Conservation (phyloP, 2,888 invertebrate genomes). For the Chloroclysta siterata region DNA sequence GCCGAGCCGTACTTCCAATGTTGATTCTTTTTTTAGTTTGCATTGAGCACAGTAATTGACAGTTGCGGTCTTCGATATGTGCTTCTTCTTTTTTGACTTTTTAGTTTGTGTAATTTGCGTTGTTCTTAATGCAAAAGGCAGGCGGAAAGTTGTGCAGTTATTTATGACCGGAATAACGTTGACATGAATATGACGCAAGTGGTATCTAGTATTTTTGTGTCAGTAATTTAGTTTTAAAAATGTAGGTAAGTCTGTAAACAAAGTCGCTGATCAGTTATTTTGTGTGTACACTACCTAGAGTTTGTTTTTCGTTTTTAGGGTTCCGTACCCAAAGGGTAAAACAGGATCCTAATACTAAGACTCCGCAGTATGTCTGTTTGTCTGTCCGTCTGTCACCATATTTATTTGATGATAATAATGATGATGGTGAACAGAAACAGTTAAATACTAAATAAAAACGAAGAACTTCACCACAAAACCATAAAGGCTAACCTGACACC, state of each 20-base stretch:
- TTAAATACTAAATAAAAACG: no score
- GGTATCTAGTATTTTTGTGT: conserved; percentile 2
- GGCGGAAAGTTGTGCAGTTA: conserved; percentile 23
- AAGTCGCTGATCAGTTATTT: no score
- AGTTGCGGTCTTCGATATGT: conserved; percentile 27
- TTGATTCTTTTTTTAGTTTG: conserved; percentile 20
- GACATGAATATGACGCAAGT: conserved; percentile 15
- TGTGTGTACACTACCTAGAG: no score
- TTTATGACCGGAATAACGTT: conserved; percentile 22
- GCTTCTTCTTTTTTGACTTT: conserved; percentile 10
- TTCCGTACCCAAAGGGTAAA: no score
- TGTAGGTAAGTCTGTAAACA: no score
- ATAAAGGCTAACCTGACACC: background rate
- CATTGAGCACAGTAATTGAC: conserved; percentile 32
- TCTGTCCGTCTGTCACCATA: no score
- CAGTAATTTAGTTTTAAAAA: background rate
- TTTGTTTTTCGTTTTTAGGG: no score
- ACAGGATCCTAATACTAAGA: no score
- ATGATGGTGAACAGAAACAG: no score
- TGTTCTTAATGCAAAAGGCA: conserved; percentile 34
- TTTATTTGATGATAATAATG: no score
- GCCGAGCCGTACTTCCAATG: conserved; percentile 5
- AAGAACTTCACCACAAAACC: background rate
- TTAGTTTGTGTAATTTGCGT: conserved; percentile 26
- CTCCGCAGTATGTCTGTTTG: no score